Conservation (phyloP, 2,888 invertebrate genomes). For the Tryphoninae sp. region DNA sequence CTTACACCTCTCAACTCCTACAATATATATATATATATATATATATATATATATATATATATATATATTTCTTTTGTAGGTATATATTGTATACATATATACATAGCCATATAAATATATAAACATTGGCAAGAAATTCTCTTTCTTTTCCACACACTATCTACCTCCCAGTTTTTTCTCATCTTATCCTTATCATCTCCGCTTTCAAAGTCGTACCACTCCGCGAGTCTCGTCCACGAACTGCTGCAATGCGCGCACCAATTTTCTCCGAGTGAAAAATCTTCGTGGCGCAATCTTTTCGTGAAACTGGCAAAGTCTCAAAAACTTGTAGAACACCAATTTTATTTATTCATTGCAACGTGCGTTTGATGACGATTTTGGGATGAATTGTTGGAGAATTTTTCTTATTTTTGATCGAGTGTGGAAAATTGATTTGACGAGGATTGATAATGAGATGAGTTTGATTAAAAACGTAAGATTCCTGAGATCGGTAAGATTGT, state of each 20-base stretch:
- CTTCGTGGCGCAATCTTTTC: conserved; percentile 42
- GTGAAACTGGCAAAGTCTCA: conserved; percentile 40
- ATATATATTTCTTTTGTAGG: conserved; percentile 13
- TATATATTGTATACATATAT: neutral
- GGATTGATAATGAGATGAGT: no score
- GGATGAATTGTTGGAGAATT: no score
- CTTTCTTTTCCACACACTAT: conserved; percentile 46
- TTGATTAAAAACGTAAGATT: no score
- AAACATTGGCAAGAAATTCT: conserved; percentile 18
- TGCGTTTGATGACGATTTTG: no score
- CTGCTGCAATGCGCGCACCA: conserved; percentile 50
- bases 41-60: conserved; percentile 25
- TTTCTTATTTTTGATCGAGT: no score
- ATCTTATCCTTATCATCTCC: conserved; percentile 58
- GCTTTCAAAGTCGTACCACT: conserved; percentile 33
- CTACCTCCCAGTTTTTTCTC: conserved; percentile 38
- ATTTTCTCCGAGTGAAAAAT: conserved; percentile 42
- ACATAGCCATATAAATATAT: neutral
- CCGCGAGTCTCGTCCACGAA: conserved; percentile 40
- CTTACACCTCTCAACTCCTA: neutral
- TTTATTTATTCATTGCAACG: no score
- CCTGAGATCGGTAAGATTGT: no score
- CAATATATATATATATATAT: conserved; percentile 23
- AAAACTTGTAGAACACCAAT: neutral
- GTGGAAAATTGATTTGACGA: no score